Base-by-base conservation (phyloP, 2,888 invertebrate genomes). In the Sphinx pinastri region DNA sequence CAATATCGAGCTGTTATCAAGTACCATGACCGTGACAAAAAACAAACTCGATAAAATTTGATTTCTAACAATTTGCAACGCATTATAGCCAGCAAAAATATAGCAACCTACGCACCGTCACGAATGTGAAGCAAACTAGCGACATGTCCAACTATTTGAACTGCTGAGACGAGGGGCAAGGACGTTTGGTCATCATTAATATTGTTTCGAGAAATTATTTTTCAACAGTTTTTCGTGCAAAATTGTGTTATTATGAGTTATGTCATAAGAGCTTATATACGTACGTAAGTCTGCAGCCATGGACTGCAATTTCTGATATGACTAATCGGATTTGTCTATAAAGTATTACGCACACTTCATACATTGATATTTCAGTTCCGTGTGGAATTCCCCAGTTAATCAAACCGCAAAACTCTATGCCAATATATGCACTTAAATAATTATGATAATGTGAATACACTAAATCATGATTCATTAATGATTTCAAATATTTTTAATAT, bases 161-260 rank as follows among this genome's bases (percentile, higher is more conserved):
- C 63, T 63, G 63, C 19, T 19, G 49, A 63, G 47, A 63, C 63
- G 19, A 19, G 19, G 63, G 49, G 49, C 63, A 63, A 63, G 63
- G 63, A 49, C 63, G 63, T 49, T 19, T 19, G 49, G 19, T 19
- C 49, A 13, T 19, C 49, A 19, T 63, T 19, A 49, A 49, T 60
- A 47, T 45, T 19, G 47, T 60, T 60, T 47, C 11, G 47, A 5
- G 47, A 45, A 47, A 16, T 16, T 16, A 12, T 60, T 16, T 47
- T 16, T 57, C 47, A 19, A 16, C 45, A 19, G 2, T n/a, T 63
- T 49, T 63, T 7, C 49, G 12, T 19, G 12, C 49, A 63, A 49
- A 16, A 38, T 38, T 38, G 38, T 38, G 38, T 4, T 2, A 19
- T 12, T n/a, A 19, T 10, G 10, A 19, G 13, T 49, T 49, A 49